Base-by-base conservation (phyloP, 2,113 vertebrate genomes). In the Myiagra hebetior region DNA sequence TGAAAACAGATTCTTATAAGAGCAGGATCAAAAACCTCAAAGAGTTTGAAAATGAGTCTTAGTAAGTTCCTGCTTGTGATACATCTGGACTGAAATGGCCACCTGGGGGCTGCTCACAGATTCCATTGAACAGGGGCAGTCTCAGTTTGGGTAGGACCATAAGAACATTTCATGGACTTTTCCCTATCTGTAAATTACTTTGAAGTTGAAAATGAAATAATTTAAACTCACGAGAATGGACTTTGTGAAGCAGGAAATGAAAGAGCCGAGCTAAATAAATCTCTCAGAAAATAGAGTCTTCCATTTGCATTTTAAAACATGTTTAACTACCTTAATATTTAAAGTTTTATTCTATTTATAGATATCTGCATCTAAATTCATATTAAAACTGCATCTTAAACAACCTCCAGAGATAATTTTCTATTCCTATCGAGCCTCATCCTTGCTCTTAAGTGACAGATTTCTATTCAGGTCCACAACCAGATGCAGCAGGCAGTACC, bases 401-500 rank as follows among this genome's bases (percentile, higher is more conserved):
- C 67, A 95, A 89, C n/a, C 22, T 13, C 31, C 70, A 86, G 70
- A 53, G 72, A 63, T 33, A 50, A 62, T 82, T 93, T 92, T 62
- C 44, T 85, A 53, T 91, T 84, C 74, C n/a, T 86, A 70, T 47
- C 47, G 39, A 83, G 72, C 18, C 20, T 82, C 62, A 62, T 91
- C 21, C 47, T 87, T 92, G 28, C 27, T 82, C 7, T 89, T 95
- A 97, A 97, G 37, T 85, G 56, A 68, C 35, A 93, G 47, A 94
- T 95, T 96, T 92, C 80, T 94, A 96, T 97, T 95, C 96, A 93
- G 46, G 39, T 82, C 93, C 60, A 94, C 84, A 91, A 16, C 73
- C 42, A 91, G 87, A 35, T 85, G 59, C 83, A 94, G 77, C 47
- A 93, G 56, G 80, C 55, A 77, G 50, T 22, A 53, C 74, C 56